Base-by-base conservation (phyloP, 1,140 invertebrate species). In the Aphaenogaster rudis region DNA sequence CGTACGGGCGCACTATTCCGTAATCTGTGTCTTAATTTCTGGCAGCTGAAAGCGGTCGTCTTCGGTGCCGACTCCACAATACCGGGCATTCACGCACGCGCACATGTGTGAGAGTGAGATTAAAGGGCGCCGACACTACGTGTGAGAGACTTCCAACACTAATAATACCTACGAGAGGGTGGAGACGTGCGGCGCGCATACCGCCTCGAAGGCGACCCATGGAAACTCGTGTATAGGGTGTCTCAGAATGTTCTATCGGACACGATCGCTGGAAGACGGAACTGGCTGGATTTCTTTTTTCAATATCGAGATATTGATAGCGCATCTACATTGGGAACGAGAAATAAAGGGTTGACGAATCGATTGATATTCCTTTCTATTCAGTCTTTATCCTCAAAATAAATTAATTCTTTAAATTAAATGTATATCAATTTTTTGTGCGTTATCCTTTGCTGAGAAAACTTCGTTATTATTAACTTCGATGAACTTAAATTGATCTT, bases 101-200 rank as follows among this genome's bases (percentile, higher is more conserved):
- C n/a, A 15, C 13, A 59, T 85, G 69, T 88, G 80, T 82, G 45
- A 69, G 82, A 66, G 54, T 85, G 85, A 92, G 92, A 93, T 93
- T 93, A 93, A 93, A 93, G 92, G 91, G 91, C 92, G 91, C 92
- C 92, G 92, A 93, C 92, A 21, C 86, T 89, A 88, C 90, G 91
- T 88, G 92, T 91, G 92, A 92, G 91, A 92, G 71, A 84, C 90
- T 91, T 90, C 91, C 87, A 81, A 90, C 90, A 93, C 92, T 93
- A 92, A 92, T 92, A 93, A 92, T 93, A 92, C 88, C 89, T 89
- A 91, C 72, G 71, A 87, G 80, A 87, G 90, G 87, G 74, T 87
- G 80, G 79, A 88, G 81, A 63, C 63, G 63, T 50, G 72, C 71
- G 74, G 79, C 33, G 72, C 67, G 79, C n/a, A 54, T 61, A 63